phyloP scores from a whole-genome alignment of 2,888 invertebrate species.

The Apamea epomidion region DNA sequence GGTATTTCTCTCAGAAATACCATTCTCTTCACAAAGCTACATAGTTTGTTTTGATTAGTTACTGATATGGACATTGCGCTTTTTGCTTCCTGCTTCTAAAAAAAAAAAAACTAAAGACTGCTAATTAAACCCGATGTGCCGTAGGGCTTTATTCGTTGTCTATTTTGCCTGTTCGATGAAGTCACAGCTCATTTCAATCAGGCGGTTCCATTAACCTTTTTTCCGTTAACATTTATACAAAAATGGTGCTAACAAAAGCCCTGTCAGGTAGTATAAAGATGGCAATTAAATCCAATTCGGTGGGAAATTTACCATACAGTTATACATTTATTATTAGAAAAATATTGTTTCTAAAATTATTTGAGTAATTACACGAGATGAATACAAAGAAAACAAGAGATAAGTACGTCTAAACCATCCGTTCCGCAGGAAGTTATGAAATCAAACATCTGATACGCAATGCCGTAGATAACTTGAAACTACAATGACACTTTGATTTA shows the following conservation, averaged over 20 bases:
- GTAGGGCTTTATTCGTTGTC: background rate
- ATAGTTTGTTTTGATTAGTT: background rate
- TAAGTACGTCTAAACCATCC: background rate
- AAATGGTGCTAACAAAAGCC: background rate
- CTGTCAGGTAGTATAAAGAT: background rate
- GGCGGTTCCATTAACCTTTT: background rate
- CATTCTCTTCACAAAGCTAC: no score
- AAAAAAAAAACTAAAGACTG: slow-evolving; percentile 9
- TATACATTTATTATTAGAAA: background rate
- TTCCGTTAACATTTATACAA: background rate
- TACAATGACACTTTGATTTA: slow-evolving; percentile 31
- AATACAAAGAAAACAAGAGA: background rate
- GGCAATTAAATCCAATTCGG: background rate
- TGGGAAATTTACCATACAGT: background rate
- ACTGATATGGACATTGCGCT: background rate
- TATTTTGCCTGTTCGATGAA: background rate
- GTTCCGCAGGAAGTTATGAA: background rate
- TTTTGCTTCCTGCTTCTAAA: background rate
- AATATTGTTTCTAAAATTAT: background rate
- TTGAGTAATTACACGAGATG: background rate
- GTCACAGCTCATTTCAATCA: background rate
- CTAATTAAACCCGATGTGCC: slow-evolving; percentile 3
- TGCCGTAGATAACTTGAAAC: background rate
- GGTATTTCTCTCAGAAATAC: no score
- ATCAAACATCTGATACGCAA: slow-evolving; percentile 2